These are phyloP conservation scores for Eunapius fragilis DNA, from an alignment of 37 sponge, comb jelly and placozoan species.

Conservation along the genomic window DNA sequence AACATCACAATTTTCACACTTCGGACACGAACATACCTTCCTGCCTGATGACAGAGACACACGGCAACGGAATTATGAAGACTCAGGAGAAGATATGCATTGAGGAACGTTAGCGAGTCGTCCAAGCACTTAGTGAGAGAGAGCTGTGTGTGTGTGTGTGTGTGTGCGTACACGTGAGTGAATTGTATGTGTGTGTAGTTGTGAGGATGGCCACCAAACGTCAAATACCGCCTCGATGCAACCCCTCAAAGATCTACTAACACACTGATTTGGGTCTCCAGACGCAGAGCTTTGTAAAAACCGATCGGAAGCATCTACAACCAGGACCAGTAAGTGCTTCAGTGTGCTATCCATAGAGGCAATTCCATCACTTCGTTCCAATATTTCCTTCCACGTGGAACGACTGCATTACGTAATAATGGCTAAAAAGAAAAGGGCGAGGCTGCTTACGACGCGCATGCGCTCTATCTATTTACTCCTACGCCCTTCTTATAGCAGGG, in stretches of 20 bases:
- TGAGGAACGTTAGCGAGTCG: slow-evolving; percentile 55
- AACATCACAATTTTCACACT: too few species aligned
- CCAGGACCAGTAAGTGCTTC: slow-evolving; percentile 32
- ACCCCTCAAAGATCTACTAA: neutral
- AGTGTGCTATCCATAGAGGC: neutral
- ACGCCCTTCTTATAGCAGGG: too few species aligned
- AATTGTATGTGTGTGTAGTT: too few species aligned
- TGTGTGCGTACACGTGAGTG: too few species aligned
- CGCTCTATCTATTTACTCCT: too few species aligned
- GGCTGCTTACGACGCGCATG: too few species aligned
- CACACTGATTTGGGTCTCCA: slow-evolving; percentile 34
- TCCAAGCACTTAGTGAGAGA: slow-evolving; percentile 56
- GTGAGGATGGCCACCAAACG: too few species aligned
- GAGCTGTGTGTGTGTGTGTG: slow-evolving; percentile 30
- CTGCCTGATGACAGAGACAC: slow-evolving; percentile 65
- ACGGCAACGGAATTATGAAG: slow-evolving; percentile 68
- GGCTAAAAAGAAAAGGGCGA: too few species aligned
- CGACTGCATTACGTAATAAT: too few species aligned
- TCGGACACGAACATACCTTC: too few species aligned
- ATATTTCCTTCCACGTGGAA: too few species aligned
- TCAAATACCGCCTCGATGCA: too few species aligned
- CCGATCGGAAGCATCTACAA: slow-evolving; percentile 34
- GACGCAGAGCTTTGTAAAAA: slow-evolving; percentile 12
- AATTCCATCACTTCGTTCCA: neutral
- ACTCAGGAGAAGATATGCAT: slow-evolving; percentile 62